phyloP scores from a whole-genome alignment of 2,888 invertebrate genomes.

The Scaptomyza flava region DNA sequence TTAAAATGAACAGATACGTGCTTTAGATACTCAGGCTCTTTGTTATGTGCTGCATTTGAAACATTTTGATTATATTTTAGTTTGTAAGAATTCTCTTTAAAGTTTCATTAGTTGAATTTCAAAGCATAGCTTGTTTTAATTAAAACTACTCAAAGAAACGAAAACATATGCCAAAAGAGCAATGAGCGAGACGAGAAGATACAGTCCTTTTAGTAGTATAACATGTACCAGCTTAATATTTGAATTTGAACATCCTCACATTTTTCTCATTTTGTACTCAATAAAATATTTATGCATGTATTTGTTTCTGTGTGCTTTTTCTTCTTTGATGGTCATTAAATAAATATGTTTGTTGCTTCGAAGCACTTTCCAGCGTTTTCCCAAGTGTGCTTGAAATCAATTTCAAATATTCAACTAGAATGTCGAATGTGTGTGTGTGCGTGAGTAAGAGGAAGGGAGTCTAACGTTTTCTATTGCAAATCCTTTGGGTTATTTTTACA shows the following conservation, averaged over 20 bases:
- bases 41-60: background rate
- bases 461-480: constrained; percentile 21
- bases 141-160: constrained; percentile 15
- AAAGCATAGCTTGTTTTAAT: constrained; percentile 14
- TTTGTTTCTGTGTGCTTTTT: background rate
- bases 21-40: constrained; percentile 1
- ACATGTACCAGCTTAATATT: background rate
- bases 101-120: background rate
- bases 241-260: background rate
- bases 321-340: constrained; percentile 10
- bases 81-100: background rate
- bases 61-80: background rate
- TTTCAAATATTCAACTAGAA: constrained; percentile 48
- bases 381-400: constrained; percentile 51
- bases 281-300: background rate
- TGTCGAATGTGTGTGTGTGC: background rate
- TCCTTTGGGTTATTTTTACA: constrained; percentile 30
- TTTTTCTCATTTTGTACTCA: background rate
- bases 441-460: background rate
- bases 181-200: background rate
- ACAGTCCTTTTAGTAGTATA: background rate
- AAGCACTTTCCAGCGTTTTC: constrained; percentile 26
- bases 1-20: constrained; percentile 24
- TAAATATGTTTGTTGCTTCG: constrained; percentile 22
- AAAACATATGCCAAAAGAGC: background rate